Base-by-base conservation (phyloP, 2,888 invertebrate genomes). In the Galeruca laticollis region DNA sequence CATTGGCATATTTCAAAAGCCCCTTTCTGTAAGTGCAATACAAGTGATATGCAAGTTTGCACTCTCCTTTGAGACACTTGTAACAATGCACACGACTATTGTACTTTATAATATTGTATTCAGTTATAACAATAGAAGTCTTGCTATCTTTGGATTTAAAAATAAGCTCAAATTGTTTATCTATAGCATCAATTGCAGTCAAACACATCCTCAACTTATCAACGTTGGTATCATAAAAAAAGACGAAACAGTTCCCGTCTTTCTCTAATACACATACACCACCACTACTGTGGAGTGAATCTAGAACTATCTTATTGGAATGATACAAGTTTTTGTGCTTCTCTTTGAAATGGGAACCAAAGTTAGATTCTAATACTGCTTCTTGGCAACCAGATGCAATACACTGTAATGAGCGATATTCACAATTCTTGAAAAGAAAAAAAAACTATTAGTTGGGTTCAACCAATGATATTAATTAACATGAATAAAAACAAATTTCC, bases 1-100 rank as follows among this genome's bases (percentile, higher is more conserved):
- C 57, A 40, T 56, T 56, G 52, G 66, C 68, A 9, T 70, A 61
- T 51, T 69, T 71, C 21, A 75, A 61, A n/a, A 75, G 37, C 5
- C 68, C 73, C 56, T 64, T 70, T 40, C 60, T 69, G 26, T 72
- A 67, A 20, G 69, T 60, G 20, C 54, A 67, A 37, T 66, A 70
- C 8, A 66, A 18, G 31, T 75, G 75, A 31, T 33, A 66, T 11
- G 67, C 56, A 31, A 33, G 54, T 47, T 71, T 71, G 40, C 75
- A 75, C 10, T 65, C 66, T 9, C 75, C 75, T 35, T 64, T 60
- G n/a, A 73, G 33, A 52, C 75, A 75, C 40, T 70, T 71, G 43
- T 70, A 73, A 56, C 75, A 75, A 33, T 75, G 71, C 8, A 56
- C 59, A 15, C 67, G 60, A 26, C 72, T 70, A 5, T 73, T 65